Conservation (phyloP, 2,797 vertebrate genomes). For the Tragopan temminckii region DNA sequence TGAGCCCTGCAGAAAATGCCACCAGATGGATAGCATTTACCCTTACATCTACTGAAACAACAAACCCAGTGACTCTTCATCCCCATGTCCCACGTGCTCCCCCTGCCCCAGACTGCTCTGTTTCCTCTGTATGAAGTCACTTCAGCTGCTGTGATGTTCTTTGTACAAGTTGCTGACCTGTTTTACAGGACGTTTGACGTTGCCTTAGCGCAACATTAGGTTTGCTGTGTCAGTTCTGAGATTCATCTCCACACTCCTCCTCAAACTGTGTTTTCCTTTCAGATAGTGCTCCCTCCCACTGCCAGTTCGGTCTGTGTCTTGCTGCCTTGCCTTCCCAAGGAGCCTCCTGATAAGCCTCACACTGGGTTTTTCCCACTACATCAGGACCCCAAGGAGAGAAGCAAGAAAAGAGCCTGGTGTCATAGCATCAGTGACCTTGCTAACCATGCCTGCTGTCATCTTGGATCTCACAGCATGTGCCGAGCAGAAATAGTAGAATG, state of each 20-base stretch:
- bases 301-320: not conserved
- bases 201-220: no score
- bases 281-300: fast-evolving
- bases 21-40: not conserved
- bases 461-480: not conserved
- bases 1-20: not conserved
- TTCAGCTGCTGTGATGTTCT: no score
- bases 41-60: not conserved
- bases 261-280: not conserved
- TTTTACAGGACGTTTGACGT: no score
- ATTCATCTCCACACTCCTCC: no score
- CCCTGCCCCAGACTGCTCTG: no score
- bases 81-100: no score
- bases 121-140: no score
- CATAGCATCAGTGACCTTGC: not conserved
- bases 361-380: not conserved
- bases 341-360: not conserved
- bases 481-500: not conserved
- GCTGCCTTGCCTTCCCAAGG: not conserved
- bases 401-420: not conserved
- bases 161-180: no score
- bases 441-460: not conserved
- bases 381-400: not conserved
- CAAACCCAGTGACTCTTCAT: not conserved
- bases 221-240: no score